Evolutionary conservation across 2,113 vertebrate genomes (phyloP).

Genomic region (Nothoprocta perdicaria): DNA sequence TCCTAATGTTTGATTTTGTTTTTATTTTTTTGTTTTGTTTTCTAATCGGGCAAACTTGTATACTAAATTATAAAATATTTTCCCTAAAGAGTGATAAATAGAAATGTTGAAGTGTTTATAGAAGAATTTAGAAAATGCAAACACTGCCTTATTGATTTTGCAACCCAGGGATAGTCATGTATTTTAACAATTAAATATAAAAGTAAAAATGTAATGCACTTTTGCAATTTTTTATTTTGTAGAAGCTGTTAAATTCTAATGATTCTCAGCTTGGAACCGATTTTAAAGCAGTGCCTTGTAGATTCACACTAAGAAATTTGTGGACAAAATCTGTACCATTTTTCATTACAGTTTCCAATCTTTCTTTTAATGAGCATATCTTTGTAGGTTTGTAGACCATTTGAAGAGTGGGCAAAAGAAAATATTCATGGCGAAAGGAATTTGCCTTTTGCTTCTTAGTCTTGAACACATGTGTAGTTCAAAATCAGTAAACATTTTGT

Average conservation of each 20-base stretch:
- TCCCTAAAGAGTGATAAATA: not conserved
- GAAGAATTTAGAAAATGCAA: not conserved
- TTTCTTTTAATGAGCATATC: not conserved
- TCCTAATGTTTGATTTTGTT: slow-evolving; percentile 6
- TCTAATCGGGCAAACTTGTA: not conserved
- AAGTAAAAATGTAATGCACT: not conserved
- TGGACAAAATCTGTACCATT: not conserved
- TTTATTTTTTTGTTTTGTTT: not conserved
- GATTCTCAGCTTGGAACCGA: not conserved
- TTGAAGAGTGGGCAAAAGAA: not conserved
- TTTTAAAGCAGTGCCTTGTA: not conserved
- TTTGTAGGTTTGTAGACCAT: not conserved
- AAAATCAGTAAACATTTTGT: not conserved
- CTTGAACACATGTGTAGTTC: not conserved
- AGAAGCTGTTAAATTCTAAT: not conserved
- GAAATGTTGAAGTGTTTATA: not conserved
- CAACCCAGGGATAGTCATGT: not conserved
- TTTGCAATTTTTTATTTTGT: not conserved
- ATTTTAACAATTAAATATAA: not conserved
- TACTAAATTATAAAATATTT: not conserved
- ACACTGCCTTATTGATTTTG: not conserved
- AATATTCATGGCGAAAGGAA: not conserved
- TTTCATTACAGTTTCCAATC: not conserved
- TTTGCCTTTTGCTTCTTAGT: not conserved
- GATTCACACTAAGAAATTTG: not conserved